Conservation (phyloP, 2,113 vertebrate genomes). For the Chionis minor region DNA sequence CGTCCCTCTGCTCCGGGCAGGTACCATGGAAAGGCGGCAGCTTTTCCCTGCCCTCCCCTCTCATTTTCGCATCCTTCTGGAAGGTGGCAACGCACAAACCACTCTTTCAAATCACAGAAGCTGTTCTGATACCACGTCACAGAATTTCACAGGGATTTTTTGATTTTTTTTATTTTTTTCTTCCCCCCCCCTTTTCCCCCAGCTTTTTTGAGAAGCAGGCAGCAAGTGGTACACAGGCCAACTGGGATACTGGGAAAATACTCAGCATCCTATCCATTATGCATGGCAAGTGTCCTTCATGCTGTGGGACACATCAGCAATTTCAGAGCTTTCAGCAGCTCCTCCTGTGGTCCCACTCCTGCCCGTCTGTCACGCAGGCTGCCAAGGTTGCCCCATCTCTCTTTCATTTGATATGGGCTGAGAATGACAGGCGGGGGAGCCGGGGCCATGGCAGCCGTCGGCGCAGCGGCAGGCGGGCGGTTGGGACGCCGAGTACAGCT, state of each 20-base stretch:
- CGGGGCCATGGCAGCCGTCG: neutral
- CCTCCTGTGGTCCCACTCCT: conserved; percentile 36
- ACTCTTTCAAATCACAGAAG: neutral
- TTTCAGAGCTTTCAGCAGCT: conserved; percentile 55
- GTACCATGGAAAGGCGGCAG: neutral
- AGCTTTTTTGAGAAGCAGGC: neutral
- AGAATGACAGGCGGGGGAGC: conserved; percentile 18
- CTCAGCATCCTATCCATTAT: conserved; percentile 9
- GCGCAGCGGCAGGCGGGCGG: neutral
- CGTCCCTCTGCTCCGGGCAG: neutral
- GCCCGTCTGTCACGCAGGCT: neutral
- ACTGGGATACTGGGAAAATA: conserved; percentile 3
- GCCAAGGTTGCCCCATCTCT: conserved; percentile 15
- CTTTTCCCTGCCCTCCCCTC: neutral
- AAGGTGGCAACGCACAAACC: neutral
- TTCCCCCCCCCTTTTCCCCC: accelerated
- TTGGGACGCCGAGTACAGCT: neutral
- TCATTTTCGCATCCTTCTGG: neutral
- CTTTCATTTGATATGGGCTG: conserved; percentile 33
- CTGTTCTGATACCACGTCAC: neutral
- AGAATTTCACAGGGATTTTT: neutral
- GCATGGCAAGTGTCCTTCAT: conserved; percentile 30
- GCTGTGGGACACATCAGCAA: conserved; percentile 5
- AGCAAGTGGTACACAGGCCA: neutral
- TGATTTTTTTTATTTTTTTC: neutral